phyloP scores from a whole-genome alignment of 2,888 invertebrate species.

The Tachina lurida region DNA sequence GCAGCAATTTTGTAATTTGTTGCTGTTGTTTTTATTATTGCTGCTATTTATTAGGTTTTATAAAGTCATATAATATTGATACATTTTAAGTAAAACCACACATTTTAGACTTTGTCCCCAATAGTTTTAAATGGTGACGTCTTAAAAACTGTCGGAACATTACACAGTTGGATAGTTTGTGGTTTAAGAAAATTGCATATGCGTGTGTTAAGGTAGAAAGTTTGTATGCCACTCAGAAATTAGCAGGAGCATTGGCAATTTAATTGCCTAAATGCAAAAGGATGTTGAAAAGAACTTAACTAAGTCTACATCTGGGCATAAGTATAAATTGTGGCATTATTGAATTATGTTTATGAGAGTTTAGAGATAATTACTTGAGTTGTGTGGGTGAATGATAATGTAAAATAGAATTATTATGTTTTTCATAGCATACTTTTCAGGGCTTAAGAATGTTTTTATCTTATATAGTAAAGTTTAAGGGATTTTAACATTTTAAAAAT shows the following conservation, averaged over 20 bases:
- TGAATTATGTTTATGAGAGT: slow-evolving; percentile 28
- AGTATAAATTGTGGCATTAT: slow-evolving; percentile 37
- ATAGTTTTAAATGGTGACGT: slow-evolving; percentile 41
- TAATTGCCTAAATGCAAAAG: slow-evolving; percentile 27
- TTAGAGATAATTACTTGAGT: slow-evolving; percentile 14
- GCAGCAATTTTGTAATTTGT: slow-evolving; percentile 40
- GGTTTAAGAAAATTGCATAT: slow-evolving; percentile 46
- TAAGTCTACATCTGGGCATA: not conserved
- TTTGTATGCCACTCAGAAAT: slow-evolving; percentile 8
- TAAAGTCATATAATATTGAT: slow-evolving; percentile 57
- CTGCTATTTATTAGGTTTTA: slow-evolving; percentile 18
- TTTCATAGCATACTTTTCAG: not conserved
- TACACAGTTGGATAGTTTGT: slow-evolving; percentile 57
- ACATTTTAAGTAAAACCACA: slow-evolving; percentile 58
- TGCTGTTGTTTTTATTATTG: not conserved
- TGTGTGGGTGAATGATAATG: not conserved
- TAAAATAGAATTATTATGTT: not conserved
- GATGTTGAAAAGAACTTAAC: not conserved
- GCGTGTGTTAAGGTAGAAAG: slow-evolving; percentile 18
- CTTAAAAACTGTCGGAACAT: slow-evolving; percentile 38
- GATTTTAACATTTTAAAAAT: not conserved
- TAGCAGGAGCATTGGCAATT: slow-evolving; percentile 5
- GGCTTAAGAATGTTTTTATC: too few relatives aligned
- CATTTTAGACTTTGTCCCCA: slow-evolving; percentile 45
- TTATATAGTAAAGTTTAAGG: too few relatives aligned